phyloP scores from a whole-genome alignment of 2,797 vertebrate genomes.

The Peromyscus eremicus region DNA sequence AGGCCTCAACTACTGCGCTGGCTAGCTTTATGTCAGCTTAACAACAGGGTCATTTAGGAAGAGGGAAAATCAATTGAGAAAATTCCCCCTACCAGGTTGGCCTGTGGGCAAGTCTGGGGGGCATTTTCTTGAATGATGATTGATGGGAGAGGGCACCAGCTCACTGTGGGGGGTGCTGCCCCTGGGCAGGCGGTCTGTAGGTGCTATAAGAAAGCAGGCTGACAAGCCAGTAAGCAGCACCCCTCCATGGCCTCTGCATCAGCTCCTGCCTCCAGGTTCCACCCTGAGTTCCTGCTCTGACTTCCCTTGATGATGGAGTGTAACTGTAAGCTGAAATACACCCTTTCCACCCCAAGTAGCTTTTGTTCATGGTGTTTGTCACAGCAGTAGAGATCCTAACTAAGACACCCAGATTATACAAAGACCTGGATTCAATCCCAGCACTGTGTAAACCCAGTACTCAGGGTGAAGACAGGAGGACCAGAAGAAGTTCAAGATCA shows the following conservation, averaged over 20 bases:
- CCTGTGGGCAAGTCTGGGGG: too few relatives aligned
- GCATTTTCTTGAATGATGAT: not conserved
- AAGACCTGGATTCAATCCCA: not conserved
- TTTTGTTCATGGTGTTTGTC: too few relatives aligned
- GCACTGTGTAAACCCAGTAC: not conserved
- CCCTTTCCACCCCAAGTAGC: too few relatives aligned
- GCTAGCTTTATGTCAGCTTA: not conserved
- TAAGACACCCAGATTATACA: not conserved
- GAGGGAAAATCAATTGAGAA: not conserved
- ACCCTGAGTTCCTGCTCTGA: not conserved
- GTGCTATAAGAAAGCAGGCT: not conserved
- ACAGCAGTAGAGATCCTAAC: not conserved
- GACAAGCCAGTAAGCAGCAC: not conserved
- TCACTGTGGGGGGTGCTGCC: not conserved
- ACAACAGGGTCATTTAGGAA: not conserved
- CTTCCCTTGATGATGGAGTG: not conserved
- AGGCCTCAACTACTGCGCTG: not conserved
- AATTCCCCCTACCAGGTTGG: not conserved
- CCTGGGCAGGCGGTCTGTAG: not conserved
- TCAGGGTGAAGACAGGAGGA: not conserved
- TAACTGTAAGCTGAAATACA: too few relatives aligned
- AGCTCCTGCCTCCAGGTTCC: not conserved
- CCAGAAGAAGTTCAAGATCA: not conserved
- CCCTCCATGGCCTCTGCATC: not conserved
- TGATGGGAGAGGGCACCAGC: not conserved